These are phyloP conservation scores for Toxotes chatareus DNA, from an alignment of 2,113 vertebrate genomes.

Conservation along the genomic window DNA sequence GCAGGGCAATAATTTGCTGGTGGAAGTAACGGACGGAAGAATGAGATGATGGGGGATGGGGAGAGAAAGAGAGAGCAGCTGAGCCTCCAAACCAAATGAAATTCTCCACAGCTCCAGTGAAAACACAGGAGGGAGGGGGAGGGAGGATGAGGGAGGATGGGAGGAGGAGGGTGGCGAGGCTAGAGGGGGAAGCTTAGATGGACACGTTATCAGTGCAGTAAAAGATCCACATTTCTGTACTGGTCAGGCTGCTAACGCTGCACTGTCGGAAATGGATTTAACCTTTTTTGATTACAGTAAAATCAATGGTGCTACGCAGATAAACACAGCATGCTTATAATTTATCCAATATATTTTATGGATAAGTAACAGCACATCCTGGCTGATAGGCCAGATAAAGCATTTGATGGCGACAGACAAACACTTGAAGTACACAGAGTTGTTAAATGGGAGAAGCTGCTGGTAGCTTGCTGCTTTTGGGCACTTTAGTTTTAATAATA, in stretches of 20 bases:
- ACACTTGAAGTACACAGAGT: background rate
- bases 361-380: background rate
- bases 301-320: background rate
- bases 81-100: slow-evolving; percentile 77
- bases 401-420: background rate
- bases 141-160: slow-evolving; percentile 22
- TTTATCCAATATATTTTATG: background rate
- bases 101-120: slow-evolving; percentile 76
- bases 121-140: slow-evolving; percentile 54
- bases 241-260: background rate
- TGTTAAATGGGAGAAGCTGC: background rate
- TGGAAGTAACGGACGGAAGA: slow-evolving; percentile 63
- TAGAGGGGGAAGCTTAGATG: slow-evolving; percentile 43
- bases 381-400: background rate
- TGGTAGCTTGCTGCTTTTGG: background rate
- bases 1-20: slow-evolving; percentile 65
- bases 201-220: slow-evolving; percentile 20
- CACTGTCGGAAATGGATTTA: background rate
- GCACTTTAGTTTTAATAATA: background rate
- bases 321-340: background rate
- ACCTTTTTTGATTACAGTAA: background rate
- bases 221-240: slow-evolving; percentile 17
- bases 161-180: slow-evolving; percentile 40
- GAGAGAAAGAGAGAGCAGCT: slow-evolving; percentile 60
- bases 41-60: slow-evolving; percentile 62